These are phyloP conservation scores for Drymodes brunneopygia DNA, from an alignment of 2,113 vertebrate species.

Conservation along the genomic window DNA sequence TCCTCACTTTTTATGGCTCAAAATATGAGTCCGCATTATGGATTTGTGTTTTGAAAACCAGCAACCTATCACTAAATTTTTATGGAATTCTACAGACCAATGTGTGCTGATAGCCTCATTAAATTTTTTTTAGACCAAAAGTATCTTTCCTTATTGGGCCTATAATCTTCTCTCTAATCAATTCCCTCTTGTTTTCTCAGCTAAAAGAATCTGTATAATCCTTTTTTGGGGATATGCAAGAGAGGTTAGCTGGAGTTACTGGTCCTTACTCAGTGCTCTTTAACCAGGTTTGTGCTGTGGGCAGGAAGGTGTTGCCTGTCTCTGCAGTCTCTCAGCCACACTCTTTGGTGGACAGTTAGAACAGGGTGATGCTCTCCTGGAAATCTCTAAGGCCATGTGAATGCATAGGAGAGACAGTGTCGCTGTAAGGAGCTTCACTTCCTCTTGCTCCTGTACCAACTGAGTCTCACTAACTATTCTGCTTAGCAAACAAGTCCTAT, in stretches of 20 bases:
- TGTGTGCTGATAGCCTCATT: background rate
- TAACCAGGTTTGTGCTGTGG: background rate
- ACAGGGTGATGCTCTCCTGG: background rate
- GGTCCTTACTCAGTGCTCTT: background rate
- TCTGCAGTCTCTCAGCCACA: background rate
- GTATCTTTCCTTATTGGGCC: background rate
- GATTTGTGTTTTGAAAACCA: slow-evolving; percentile 25
- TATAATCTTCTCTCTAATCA: background rate
- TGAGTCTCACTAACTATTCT: background rate
- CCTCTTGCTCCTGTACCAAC: background rate
- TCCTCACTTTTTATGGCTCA: slow-evolving; percentile 20
- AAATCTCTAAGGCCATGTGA: background rate
- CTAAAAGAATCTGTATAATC: background rate
- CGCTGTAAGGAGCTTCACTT: background rate
- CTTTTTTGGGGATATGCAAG: background rate
- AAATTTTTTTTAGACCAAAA: background rate
- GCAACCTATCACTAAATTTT: background rate
- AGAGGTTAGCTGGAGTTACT: background rate
- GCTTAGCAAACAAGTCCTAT: slow-evolving; percentile 8
- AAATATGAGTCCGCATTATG: background rate
- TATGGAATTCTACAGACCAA: background rate
- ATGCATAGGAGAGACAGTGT: background rate
- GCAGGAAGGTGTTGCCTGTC: background rate
- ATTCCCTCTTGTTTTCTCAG: background rate
- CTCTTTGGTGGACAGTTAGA: background rate